These are phyloP conservation scores for Phalera bucephala DNA, from an alignment of 2,888 invertebrate genomes.

Conservation along the genomic window DNA sequence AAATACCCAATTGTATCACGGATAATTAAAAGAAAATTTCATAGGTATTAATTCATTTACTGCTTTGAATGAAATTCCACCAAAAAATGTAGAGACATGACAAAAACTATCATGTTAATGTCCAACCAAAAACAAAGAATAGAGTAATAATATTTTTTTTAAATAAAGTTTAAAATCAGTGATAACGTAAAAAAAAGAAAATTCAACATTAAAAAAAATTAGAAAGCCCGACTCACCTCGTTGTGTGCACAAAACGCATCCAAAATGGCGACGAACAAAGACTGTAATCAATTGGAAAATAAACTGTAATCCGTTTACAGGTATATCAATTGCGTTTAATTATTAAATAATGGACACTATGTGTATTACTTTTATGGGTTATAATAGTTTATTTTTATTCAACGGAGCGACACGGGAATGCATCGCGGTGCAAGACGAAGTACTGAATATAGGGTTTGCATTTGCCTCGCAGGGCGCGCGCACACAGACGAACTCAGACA, in stretches of 20 bases:
- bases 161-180: not conserved
- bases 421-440: not conserved
- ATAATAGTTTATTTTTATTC: not conserved
- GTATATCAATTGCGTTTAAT: no score
- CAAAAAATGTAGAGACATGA: no score
- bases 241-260: not conserved
- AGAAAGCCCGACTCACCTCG: constrained; percentile 1
- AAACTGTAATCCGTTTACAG: constrained; percentile 1
- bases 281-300: not conserved
- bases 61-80: no score
- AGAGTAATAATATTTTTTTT: no score
- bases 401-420: not conserved
- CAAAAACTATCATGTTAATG: no score
- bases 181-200: not conserved
- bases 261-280: not conserved
- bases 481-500: not conserved
- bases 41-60: no score
- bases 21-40: not conserved
- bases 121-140: no score
- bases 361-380: not conserved
- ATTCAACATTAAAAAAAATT: constrained; percentile 1
- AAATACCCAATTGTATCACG: not conserved
- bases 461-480: not conserved
- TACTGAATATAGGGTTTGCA: constrained; percentile 1
- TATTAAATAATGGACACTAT: not conserved